Evolutionary conservation across 2,888 invertebrate species (phyloP).

Genomic region (Pocota personata): DNA sequence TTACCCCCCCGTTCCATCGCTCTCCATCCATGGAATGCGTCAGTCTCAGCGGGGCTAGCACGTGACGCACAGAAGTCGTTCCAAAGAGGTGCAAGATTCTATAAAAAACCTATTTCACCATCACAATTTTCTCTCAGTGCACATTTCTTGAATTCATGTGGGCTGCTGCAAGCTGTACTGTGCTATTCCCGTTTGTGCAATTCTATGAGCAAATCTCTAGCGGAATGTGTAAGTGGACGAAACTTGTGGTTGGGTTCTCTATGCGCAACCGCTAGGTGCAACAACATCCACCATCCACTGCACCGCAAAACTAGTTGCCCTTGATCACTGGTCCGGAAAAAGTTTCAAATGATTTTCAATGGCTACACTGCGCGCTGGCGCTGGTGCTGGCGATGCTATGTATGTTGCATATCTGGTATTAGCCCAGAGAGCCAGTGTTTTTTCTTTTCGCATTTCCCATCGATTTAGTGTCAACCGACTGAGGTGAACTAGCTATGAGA

Average conservation of each 20-base stretch:
- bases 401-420: conserved; percentile 53
- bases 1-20: no score
- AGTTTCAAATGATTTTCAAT: conserved; percentile 69
- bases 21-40: conserved; percentile 32
- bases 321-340: conserved; percentile 83
- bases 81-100: conserved; percentile 1
- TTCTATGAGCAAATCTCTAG: conserved; percentile 24
- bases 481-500: conserved; percentile 46
- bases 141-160: conserved; percentile 66
- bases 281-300: conserved; percentile 20
- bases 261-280: conserved; percentile 42
- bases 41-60: conserved; percentile 24
- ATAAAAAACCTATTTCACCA: conserved; percentile 32
- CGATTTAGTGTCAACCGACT: conserved; percentile 64
- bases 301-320: conserved; percentile 79
- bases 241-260: conserved; percentile 46
- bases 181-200: conserved; percentile 37
- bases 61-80: conserved; percentile 41
- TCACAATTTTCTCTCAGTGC: conserved; percentile 46
- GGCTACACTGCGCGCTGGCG: conserved; percentile 20
- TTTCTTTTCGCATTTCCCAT: conserved; percentile 63
- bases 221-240: conserved; percentile 60
- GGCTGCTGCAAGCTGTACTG: conserved; percentile 19
- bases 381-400: neutral
- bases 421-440: conserved; percentile 32